Base-by-base conservation (phyloP, 2,888 invertebrate species). In the Isotomurus palustris region DNA sequence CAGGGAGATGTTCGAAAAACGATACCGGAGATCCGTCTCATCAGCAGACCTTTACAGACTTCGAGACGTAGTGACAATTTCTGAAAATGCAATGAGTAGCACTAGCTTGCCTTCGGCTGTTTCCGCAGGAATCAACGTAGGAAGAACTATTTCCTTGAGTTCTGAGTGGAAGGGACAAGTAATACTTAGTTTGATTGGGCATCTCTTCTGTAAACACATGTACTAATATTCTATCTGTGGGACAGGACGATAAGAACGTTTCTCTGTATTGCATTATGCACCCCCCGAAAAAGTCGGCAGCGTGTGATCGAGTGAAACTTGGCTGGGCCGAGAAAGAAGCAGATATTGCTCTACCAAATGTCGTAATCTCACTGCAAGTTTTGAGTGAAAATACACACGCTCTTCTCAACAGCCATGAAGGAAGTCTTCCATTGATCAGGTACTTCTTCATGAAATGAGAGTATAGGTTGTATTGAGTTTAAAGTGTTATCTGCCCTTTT, bases 1-100 rank as follows among this genome's bases (percentile, higher is more conserved):
- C 66, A 82, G 91, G 48, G 88, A 91, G 73, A 81, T 90, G 59
- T 87, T 87, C 74, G 89, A 91, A 67, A 85, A 85, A 69, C 83
- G 90, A 8, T 87, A 85, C 73, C 84, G 88, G 74, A 84, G 85
- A 63, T 84, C 86, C 0, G 76, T 79, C 43, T 77, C 77, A 55
- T 76, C 78, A 3, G 75, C 78, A 4, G 79, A 79, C 58, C 71
- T 79, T 56, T 78, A 77, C 68, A 83, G 84, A 72, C 81, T 91
- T 74, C 84, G 83, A 67, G 91, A 91, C 71, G 83, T 88, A 0
- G 86, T 88, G 4, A 32, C 19, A 14, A 68, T 68, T 25, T 52
- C 60, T 10, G 68, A 66, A 52, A 54, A 52, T 24, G 57, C 49
- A 10, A 53, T 25, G 10, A 56, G 55, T 44, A 56, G 40, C 1